Base-by-base conservation (phyloP, 2,888 invertebrate species). In the Pristionchus arcanus region DNA sequence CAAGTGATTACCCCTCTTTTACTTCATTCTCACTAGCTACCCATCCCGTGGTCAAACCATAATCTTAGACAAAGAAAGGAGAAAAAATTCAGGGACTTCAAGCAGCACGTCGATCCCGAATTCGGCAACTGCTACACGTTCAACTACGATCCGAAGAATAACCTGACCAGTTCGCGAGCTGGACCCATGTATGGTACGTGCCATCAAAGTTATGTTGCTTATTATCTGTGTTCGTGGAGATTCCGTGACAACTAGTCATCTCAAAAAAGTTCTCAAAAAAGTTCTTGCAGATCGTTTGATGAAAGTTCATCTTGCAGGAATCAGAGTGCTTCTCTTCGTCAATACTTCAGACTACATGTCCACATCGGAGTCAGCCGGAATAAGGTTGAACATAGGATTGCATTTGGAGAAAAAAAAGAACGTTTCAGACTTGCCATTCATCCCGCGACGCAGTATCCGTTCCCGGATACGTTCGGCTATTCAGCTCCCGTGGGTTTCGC, bases 401-500 rank as follows among this genome's bases (percentile, higher is more conserved):
- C n/a, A n/a, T n/a, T n/a, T n/a, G n/a, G n/a, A n/a, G n/a, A n/a
- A n/a, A n/a, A n/a, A 49, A 16, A 21, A 28, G 68, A 68, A 2
- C 28, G 13, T 42, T 63, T 2, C 63, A 85, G 85, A 7, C 74
- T 93, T 0, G 92, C 93, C 42, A 92, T 93, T 63, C 93, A 93
- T 55, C 91, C 92, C 9, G 92, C 93, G 25, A 93, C 93, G 25
- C 91, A 92, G 90, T 92, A 90, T 63, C 93, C 93, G 42, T 93
- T 93, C 90, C 93, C 93, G 28, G 93, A 93, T 71, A 92, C 93
- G 21, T 93, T 93, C 71, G 93, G 93, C 77, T 92, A 92, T 87
- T 92, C 91, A n/a, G 93, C 93, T 0, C 93, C 93, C 53, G 92
- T 92, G 90, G 93, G 92, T n/a, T 93, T 92, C 90, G 92, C 92